Evolutionary conservation across 2,113 vertebrate genomes (phyloP), one percentile per base, ranked within the genome.

Genomic region (Rissa tridactyla): DNA sequence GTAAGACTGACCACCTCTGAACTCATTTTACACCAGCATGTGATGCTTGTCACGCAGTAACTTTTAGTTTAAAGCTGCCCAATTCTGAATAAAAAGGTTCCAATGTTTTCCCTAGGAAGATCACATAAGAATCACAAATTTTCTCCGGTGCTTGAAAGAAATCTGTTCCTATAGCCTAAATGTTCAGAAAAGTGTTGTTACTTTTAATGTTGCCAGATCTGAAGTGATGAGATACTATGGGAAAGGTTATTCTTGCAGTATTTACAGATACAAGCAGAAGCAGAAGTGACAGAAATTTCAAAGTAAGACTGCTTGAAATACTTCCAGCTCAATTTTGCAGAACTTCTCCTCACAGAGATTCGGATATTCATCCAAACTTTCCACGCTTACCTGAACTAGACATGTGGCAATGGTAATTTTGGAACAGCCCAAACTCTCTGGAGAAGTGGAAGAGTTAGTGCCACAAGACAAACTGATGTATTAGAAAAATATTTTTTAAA

Each of bases 121-220:
- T 90, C 78, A 81, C 84, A 95, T 95, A 97, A 97, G 94, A 97
- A 97, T 97, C 96, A 87, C 87, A 96, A 94, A 95, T 95, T 96
- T 94, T 92, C 89, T 86, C 91, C 27, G 42, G 93, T 94, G 85
- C 92, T 94, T 85, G 93, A 95, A 97, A 94, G 93, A 97, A 97
- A 97, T 97, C 96, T 97, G 96, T 97, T 97, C 96, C 90, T 95
- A 73, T 94, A 97, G 92, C 93, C 94, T 96, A 94, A 96, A 96
- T 97, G 95, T 96, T 97, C 95, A 95, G 95, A 93, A 91, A 94
- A 97, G 95, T 96, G 95, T 97, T 97, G 93, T 97, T 97, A 95
- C 95, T 96, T 94, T 61, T 92, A 80, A 73, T 96, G 95, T 83
- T 97, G 95, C 94, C 95, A 97, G 96, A 92, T 95, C 96, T 90